Conservation (phyloP, 2,888 invertebrate species). For the Sinotaia quadrata region DNA sequence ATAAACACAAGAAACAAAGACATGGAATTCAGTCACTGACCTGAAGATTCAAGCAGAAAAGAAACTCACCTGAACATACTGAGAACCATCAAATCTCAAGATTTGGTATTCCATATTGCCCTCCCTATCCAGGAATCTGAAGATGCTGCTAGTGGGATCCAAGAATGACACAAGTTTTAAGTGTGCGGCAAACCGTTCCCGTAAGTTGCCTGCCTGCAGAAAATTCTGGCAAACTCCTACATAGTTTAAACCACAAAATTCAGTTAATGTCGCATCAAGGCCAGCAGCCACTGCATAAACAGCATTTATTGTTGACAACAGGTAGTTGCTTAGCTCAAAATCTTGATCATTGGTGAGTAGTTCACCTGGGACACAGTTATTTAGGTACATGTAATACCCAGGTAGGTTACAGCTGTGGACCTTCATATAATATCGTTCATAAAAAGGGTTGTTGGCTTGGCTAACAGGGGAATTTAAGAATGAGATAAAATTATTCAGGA, state of each 20-base stretch:
- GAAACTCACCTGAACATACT: constrained; percentile 39
- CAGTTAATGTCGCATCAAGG: constrained; percentile 63
- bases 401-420: constrained; percentile 60
- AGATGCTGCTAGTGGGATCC: constrained; percentile 42
- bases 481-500: constrained; percentile 36
- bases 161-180: constrained; percentile 49
- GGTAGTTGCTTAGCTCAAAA: constrained; percentile 56
- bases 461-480: constrained; percentile 35
- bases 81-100: constrained; percentile 39
- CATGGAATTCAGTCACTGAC: neutral
- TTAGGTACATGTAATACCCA: constrained; percentile 30
- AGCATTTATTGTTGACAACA: constrained; percentile 69
- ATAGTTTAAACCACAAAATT: constrained; percentile 57
- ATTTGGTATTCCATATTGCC: constrained; percentile 44
- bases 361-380: constrained; percentile 24
- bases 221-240: constrained; percentile 49
- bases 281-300: constrained; percentile 70
- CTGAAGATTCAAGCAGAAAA: neutral
- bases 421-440: constrained; percentile 57
- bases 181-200: constrained; percentile 46
- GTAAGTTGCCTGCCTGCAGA: constrained; percentile 30
- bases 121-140: constrained; percentile 55
- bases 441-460: constrained; percentile 43
- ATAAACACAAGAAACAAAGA: neutral
- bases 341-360: constrained; percentile 27